These are phyloP conservation scores for Grammatotria lemairii DNA, from an alignment of 2,113 vertebrate genomes.

Conservation along the genomic window DNA sequence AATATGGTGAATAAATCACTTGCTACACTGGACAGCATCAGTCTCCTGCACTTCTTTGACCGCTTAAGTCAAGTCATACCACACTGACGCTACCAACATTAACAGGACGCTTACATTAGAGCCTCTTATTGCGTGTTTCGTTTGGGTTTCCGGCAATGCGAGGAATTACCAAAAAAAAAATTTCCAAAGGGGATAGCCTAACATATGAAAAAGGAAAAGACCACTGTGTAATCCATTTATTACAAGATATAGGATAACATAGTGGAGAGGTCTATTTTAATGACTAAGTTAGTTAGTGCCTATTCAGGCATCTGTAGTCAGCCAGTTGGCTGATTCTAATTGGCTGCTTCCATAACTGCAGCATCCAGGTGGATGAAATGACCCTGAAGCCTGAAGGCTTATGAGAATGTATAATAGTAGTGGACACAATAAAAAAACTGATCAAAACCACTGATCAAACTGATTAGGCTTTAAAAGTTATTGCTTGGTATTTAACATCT, in stretches of 20 bases:
- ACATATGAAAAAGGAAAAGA: background rate
- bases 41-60: too few relatives aligned
- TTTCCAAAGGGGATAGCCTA: background rate
- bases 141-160: background rate
- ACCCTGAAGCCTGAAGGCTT: background rate
- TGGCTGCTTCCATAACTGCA: background rate
- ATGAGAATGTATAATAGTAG: background rate
- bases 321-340: background rate
- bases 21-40: too few relatives aligned
- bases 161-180: accelerated
- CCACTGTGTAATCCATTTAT: accelerated
- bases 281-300: background rate
- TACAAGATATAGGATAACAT: background rate
- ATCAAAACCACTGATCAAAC: background rate
- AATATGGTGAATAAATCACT: too few relatives aligned
- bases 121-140: background rate
- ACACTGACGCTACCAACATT: background rate
- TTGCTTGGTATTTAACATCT: background rate
- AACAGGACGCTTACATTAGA: background rate
- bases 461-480: background rate
- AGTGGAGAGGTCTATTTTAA: background rate
- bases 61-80: too few relatives aligned
- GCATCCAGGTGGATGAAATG: background rate
- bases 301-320: background rate
- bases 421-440: background rate